Percentiles rank a stretch among this genome's conserved stretches.
Evolutionary conservation across 2,888 invertebrate genomes (phyloP).

Genomic region (Parnassius smintheus): DNA sequence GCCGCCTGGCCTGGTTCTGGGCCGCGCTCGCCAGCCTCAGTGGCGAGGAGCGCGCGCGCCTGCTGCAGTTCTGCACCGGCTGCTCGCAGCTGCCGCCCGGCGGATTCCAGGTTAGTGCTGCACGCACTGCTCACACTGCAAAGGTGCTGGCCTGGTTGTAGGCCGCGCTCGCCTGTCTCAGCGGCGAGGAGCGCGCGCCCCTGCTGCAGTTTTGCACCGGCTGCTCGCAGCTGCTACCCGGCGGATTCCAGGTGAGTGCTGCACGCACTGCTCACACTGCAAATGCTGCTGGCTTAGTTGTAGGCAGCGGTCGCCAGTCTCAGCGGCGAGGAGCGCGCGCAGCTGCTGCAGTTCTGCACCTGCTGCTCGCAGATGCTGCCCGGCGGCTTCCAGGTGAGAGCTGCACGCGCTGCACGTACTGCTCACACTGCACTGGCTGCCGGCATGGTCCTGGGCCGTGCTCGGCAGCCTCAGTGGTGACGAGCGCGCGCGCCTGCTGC

Average conservation of each 20-base stretch:
- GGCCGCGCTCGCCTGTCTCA: slow-evolving; percentile 91
- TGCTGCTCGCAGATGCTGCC: slow-evolving; percentile 93
- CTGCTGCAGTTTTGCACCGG: slow-evolving; percentile 96
- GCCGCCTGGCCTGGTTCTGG: slow-evolving; percentile 91
- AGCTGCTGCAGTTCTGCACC: slow-evolving; percentile 95
- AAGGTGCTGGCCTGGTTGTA: neutral
- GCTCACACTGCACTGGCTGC: slow-evolving; percentile 69
- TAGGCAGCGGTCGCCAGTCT: slow-evolving; percentile 90
- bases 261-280: neutral
- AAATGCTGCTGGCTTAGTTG: neutral
- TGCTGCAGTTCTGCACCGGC: slow-evolving; percentile 96
- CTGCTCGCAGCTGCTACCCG: slow-evolving; percentile 91
- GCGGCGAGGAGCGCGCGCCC: slow-evolving; percentile 95
- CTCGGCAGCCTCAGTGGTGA: slow-evolving; percentile 93
- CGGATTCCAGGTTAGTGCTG: slow-evolving; percentile 84
- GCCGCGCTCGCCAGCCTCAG: slow-evolving; percentile 92
- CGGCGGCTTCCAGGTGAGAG: slow-evolving; percentile 87
- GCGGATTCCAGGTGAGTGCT: slow-evolving; percentile 85
- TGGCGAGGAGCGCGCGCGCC: slow-evolving; percentile 94
- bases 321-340: slow-evolving; percentile 94
- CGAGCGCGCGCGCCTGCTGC: slow-evolving; percentile 94
- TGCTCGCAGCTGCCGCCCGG: slow-evolving; percentile 92
- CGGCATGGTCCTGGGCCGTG: slow-evolving; percentile 91
- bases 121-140: neutral
- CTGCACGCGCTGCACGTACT: neutral